Percentiles rank a stretch among this genome's conserved stretches.
These are phyloP conservation scores for Prochilodus magdalenae DNA, from an alignment of 2,113 vertebrate genomes.

Conservation along the genomic window DNA sequence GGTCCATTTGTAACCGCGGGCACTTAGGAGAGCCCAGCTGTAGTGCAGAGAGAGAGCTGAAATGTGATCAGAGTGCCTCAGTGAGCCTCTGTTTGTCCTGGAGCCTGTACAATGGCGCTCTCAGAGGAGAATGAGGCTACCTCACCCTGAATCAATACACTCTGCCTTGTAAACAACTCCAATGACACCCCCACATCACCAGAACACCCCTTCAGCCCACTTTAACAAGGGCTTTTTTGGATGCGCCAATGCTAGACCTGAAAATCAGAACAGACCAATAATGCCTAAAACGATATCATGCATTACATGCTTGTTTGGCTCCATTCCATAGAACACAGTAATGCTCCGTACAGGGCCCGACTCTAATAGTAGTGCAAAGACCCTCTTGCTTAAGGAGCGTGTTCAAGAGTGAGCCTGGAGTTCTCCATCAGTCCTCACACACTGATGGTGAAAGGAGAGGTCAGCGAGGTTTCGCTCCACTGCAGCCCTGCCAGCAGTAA, in stretches of 20 bases:
- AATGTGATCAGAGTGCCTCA: constrained; percentile 52
- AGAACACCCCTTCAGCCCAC: background rate
- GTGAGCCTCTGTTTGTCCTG: constrained; percentile 54
- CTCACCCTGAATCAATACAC: constrained; percentile 54
- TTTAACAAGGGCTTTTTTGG: background rate
- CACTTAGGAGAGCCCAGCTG: constrained; percentile 50
- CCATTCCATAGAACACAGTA: too few relatives aligned
- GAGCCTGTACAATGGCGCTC: constrained; percentile 42
- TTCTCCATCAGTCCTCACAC: constrained; percentile 34
- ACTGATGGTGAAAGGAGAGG: constrained; percentile 53
- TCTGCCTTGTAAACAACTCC: constrained; percentile 55
- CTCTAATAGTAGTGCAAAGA: background rate
- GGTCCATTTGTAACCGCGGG: constrained; percentile 47
- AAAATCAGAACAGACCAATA: constrained; percentile 14
- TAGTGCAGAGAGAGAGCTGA: constrained; percentile 44
- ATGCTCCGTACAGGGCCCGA: constrained; percentile 2
- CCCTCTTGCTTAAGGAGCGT: constrained; percentile 31
- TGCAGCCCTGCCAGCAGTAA: constrained; percentile 61
- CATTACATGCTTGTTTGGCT: constrained; percentile 10
- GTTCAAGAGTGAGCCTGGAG: constrained; percentile 69
- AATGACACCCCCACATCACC: constrained; percentile 50
- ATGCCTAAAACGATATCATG: constrained; percentile 14
- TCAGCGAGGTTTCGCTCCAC: constrained; percentile 62
- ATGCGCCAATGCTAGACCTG: background rate
- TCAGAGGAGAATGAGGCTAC: constrained; percentile 49